phyloP scores from a whole-genome alignment of 2,113 vertebrate species.

The Vicugna pacos region DNA sequence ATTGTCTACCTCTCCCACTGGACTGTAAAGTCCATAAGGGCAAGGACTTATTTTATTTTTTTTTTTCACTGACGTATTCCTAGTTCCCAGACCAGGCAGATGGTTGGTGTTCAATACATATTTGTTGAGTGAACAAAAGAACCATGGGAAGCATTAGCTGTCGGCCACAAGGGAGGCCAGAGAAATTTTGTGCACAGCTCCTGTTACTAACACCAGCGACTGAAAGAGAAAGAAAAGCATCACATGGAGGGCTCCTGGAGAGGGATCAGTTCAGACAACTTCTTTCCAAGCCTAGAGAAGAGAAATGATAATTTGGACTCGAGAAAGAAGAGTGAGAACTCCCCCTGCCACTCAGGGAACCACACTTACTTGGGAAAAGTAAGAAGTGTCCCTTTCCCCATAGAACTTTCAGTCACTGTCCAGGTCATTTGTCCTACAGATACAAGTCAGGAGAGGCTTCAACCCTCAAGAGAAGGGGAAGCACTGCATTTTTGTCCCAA shows the following conservation, averaged over 20 bases:
- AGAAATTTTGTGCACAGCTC: not conserved
- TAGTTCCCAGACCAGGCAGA: not conserved
- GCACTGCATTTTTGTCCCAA: not conserved
- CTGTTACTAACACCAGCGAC: not conserved
- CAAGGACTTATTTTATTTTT: not conserved
- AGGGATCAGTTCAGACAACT: not conserved
- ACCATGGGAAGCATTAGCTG: not conserved
- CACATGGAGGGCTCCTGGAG: not conserved
- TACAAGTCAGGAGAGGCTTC: not conserved
- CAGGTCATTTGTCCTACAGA: not conserved
- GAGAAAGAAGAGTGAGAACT: not conserved
- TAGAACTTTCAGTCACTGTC: not conserved
- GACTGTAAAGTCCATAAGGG: not conserved
- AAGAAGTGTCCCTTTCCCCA: not conserved
- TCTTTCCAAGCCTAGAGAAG: not conserved
- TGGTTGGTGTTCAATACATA: slow-evolving; percentile 19
- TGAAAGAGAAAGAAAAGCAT: not conserved
- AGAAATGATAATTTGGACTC: not conserved
- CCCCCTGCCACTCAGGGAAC: too few species aligned
- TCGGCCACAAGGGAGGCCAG: not conserved
- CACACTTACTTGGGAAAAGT: not conserved
- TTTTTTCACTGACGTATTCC: not conserved
- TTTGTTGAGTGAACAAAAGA: slow-evolving; percentile 24
- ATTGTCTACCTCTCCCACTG: not conserved
- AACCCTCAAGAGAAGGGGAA: not conserved